Evolutionary conservation across 2,797 vertebrate genomes (phyloP).

Genomic region (Myioborus melanocephalus): DNA sequence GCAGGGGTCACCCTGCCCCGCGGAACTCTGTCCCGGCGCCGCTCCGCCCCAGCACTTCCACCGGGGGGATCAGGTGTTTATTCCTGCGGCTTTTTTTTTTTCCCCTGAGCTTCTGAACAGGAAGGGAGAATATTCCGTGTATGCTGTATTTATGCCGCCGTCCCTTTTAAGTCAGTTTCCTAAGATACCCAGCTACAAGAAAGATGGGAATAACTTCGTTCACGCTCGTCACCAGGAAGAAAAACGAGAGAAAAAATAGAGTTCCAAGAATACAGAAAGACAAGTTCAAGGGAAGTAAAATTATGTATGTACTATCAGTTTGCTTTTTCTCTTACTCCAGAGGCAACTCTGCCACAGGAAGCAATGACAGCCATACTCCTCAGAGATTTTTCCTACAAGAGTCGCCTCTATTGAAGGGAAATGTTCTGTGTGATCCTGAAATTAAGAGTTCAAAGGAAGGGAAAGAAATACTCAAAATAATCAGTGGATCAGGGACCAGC

Average conservation of each 20-base stretch:
- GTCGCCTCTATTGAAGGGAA: not conserved
- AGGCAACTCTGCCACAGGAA: not conserved
- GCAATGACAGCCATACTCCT: not conserved
- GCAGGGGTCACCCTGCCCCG: not conserved
- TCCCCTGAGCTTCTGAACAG: not conserved
- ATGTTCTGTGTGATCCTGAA: not conserved
- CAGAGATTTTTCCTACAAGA: not conserved
- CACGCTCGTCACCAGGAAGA: not conserved
- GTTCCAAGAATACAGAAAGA: not conserved
- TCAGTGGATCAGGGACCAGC: not conserved
- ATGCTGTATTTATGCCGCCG: not conserved
- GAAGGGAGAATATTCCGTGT: not conserved
- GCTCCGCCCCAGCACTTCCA: not conserved
- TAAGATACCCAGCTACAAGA: constrained; percentile 1
- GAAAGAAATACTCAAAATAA: not conserved
- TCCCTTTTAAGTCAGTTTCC: not conserved
- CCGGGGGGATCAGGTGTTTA: not conserved
- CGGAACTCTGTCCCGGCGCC: not conserved
- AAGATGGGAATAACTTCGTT: not conserved
- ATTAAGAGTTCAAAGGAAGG: not conserved
- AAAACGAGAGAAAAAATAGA: not conserved
- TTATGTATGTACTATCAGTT: not conserved
- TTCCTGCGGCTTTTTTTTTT: not conserved
- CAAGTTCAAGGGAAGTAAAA: not conserved
- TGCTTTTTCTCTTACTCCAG: not conserved